Conservation (phyloP, 2,113 vertebrate species). For the Nibea coibor region DNA sequence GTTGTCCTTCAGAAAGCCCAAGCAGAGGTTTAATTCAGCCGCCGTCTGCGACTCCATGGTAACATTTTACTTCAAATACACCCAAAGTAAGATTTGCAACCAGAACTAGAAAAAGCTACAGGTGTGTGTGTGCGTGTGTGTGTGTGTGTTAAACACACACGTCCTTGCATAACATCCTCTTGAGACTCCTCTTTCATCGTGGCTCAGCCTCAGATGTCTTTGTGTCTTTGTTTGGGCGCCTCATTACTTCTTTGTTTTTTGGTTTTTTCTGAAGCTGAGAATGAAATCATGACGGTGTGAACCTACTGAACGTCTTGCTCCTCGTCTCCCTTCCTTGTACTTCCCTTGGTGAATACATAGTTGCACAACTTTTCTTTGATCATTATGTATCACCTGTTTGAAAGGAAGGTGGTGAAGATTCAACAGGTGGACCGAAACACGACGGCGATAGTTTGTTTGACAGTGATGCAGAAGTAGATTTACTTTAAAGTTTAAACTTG, state of each 20-base stretch:
- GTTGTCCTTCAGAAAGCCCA: too few relatives aligned
- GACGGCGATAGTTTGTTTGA: too few relatives aligned
- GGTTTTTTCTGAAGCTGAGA: not conserved
- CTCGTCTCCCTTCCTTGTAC: not conserved
- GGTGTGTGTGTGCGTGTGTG: not conserved
- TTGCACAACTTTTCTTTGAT: slow-evolving; percentile 10
- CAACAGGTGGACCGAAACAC: too few relatives aligned
- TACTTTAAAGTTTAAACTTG: too few relatives aligned
- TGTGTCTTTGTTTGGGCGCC: not conserved
- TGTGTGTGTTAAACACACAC: not conserved
- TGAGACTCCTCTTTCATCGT: slow-evolving; percentile 23
- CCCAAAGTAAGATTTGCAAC: too few relatives aligned
- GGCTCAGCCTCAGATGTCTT: slow-evolving; percentile 36
- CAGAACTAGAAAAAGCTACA: too few relatives aligned
- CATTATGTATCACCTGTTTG: not conserved
- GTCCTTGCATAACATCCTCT: not conserved
- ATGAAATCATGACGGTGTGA: not conserved
- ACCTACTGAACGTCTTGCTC: not conserved
- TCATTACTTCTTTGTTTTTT: slow-evolving; percentile 20
- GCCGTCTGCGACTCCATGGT: too few relatives aligned
- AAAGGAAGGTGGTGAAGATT: too few relatives aligned
- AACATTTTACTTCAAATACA: too few relatives aligned
- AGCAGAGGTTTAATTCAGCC: not conserved
- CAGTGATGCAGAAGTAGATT: too few relatives aligned
- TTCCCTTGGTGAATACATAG: not conserved